Percentiles rank a stretch among this genome's conserved stretches.
Evolutionary conservation across 2,888 invertebrate genomes (phyloP).

Genomic region (Sesia bembeciformis): DNA sequence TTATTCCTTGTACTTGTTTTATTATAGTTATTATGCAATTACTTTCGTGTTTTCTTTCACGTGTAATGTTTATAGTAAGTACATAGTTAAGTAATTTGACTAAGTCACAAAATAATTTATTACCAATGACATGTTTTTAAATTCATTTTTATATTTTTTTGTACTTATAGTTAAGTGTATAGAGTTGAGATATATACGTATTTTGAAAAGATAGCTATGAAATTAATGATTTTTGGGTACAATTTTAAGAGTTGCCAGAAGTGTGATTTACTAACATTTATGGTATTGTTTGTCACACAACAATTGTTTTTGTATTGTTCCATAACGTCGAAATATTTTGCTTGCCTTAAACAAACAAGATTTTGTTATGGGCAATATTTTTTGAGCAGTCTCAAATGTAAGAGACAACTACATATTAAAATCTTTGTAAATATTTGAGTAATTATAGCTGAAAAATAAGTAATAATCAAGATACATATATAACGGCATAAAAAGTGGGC

Average conservation of each 20-base stretch:
- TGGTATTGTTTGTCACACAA: slow-evolving; percentile 21
- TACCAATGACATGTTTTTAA: slow-evolving; percentile 72
- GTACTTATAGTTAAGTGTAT: slow-evolving; percentile 46
- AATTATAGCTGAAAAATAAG: too few species aligned
- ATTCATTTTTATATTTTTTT: slow-evolving; percentile 53
- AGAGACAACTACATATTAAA: too few species aligned
- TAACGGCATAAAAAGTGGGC: too few species aligned
- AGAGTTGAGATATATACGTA: slow-evolving; percentile 31
- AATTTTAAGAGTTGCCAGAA: slow-evolving; percentile 47
- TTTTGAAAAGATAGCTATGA: slow-evolving; percentile 42
- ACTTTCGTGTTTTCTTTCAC: too few species aligned
- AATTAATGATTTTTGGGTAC: slow-evolving; percentile 36
- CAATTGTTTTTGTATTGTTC: not conserved
- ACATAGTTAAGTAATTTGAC: slow-evolving; percentile 57
- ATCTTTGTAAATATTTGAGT: too few species aligned
- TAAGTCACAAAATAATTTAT: slow-evolving; percentile 74
- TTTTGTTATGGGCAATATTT: not conserved
- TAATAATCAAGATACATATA: too few species aligned
- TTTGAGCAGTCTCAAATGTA: not conserved
- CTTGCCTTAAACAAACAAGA: not conserved
- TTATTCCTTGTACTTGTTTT: slow-evolving; percentile 29
- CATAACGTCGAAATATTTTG: not conserved
- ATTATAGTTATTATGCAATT: slow-evolving; percentile 14
- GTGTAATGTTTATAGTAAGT: slow-evolving; percentile 10
- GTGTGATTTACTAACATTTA: slow-evolving; percentile 63